A percentile compares a stretch with the other conserved stretches of the same genome.
Conservation (phyloP, 2,113 vertebrate species). For the Neoarius graeffei region DNA sequence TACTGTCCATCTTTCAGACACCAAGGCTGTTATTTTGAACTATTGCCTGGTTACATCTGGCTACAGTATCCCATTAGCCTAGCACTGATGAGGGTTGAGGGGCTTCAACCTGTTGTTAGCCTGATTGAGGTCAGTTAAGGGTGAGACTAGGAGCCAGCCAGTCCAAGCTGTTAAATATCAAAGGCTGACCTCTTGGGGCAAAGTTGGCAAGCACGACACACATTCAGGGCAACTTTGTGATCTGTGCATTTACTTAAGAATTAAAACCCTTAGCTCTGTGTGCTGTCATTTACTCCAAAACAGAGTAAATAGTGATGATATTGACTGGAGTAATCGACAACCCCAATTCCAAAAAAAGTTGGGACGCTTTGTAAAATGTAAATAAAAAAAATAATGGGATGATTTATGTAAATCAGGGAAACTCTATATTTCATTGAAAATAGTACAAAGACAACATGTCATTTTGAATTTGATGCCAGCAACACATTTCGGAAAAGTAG, state of each 20-base stretch:
- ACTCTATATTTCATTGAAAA: no score
- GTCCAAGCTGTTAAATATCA: conserved; percentile 47
- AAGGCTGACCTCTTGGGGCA: conserved; percentile 29
- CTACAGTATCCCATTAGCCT: conserved; percentile 41
- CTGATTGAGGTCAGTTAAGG: conserved; percentile 38
- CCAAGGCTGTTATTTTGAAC: conserved; percentile 28
- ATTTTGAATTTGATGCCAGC: no score
- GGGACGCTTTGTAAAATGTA: no score
- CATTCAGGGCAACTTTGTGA: background rate
- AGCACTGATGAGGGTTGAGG: background rate
- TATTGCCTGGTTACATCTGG: conserved; percentile 6
- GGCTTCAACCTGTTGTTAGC: conserved; percentile 42
- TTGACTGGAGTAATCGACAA: background rate
- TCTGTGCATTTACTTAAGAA: background rate
- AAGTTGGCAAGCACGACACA: conserved; percentile 8
- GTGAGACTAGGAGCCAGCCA: conserved; percentile 42
- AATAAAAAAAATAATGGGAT: no score
- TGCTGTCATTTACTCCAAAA: background rate
- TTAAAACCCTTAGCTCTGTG: background rate
- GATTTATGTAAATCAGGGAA: no score
- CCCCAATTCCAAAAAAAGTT: no score
- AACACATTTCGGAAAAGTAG: no score
- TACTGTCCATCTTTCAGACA: conserved; percentile 30
- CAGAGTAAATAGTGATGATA: background rate
- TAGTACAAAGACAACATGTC: no score